phyloP scores from a whole-genome alignment of 2,797 vertebrate genomes.

The Percopsis omiscomaycus region DNA sequence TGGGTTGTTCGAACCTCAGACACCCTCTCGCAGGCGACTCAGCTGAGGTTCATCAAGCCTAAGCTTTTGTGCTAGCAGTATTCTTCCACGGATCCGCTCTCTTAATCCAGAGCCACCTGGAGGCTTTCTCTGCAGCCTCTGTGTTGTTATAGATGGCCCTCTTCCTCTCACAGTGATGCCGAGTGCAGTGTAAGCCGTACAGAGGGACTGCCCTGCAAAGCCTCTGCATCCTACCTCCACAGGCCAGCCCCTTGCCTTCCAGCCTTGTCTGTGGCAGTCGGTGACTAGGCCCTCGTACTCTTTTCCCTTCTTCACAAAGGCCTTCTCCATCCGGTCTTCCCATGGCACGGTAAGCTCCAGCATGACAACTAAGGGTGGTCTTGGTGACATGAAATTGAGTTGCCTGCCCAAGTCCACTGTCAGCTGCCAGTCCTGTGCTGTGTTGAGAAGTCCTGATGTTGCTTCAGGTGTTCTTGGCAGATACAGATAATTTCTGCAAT shows the following conservation, averaged over 20 bases:
- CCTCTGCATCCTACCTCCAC: slow-evolving; percentile 3
- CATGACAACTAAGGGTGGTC: no score
- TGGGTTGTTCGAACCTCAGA: no score
- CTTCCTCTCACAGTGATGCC: slow-evolving; percentile 21
- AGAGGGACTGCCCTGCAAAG: slow-evolving; percentile 22
- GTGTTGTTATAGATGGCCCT: slow-evolving; percentile 22
- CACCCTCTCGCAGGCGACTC: no score
- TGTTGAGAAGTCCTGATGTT: no score
- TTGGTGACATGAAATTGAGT: no score
- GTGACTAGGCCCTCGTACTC: neutral
- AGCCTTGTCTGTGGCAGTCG: neutral
- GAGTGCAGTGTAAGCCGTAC: slow-evolving; percentile 4
- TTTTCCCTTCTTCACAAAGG: slow-evolving; percentile 18
- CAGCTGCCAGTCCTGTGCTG: no score
- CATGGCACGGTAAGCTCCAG: no score
- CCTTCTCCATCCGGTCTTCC: no score
- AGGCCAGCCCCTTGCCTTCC: slow-evolving; percentile 9
- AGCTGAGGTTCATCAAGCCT: no score
- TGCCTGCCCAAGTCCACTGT: no score
- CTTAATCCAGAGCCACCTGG: slow-evolving; percentile 49
- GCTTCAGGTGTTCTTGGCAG: no score
- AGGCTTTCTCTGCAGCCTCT: slow-evolving; percentile 38
- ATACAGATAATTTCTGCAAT: slow-evolving; percentile 7
- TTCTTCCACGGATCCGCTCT: slow-evolving; percentile 36
- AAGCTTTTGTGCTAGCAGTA: no score